These are phyloP conservation scores for Varecia variegata DNA, from an alignment of 2,797 vertebrate genomes.

Conservation along the genomic window DNA sequence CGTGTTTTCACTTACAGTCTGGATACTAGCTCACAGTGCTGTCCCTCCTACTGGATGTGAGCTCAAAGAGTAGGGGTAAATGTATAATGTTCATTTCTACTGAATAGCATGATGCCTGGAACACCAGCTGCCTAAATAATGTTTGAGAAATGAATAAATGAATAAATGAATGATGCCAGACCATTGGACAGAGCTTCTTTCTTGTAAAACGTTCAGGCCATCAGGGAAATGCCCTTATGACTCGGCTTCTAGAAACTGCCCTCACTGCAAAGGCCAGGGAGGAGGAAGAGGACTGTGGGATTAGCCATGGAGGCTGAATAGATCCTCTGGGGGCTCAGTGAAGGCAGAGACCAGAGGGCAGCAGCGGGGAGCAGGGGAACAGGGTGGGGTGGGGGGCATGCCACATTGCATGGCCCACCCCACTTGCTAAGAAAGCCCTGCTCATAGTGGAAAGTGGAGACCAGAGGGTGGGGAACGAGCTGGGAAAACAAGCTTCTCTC, in stretches of 20 bases:
- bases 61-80: neutral
- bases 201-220: neutral
- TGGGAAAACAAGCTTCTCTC: rapidly evolving
- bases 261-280: neutral
- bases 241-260: neutral
- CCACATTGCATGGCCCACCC: rapidly evolving
- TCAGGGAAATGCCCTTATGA: neutral
- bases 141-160: neutral
- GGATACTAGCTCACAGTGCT: neutral
- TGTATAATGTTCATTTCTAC: neutral
- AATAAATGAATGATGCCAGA: neutral
- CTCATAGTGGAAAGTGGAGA: neutral
- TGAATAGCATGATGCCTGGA: neutral
- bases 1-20: neutral
- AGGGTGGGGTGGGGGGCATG: neutral
- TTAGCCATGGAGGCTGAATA: neutral
- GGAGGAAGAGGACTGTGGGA: neutral
- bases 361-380: neutral
- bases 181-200: neutral
- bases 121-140: neutral
- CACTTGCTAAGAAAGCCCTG: neutral
- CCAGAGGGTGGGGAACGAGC: neutral
- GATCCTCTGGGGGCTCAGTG: neutral
- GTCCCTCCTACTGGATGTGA: neutral
- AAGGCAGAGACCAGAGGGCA: neutral